phyloP scores from a whole-genome alignment of 1,140 invertebrate species.

The Whitmania pigra region DNA sequence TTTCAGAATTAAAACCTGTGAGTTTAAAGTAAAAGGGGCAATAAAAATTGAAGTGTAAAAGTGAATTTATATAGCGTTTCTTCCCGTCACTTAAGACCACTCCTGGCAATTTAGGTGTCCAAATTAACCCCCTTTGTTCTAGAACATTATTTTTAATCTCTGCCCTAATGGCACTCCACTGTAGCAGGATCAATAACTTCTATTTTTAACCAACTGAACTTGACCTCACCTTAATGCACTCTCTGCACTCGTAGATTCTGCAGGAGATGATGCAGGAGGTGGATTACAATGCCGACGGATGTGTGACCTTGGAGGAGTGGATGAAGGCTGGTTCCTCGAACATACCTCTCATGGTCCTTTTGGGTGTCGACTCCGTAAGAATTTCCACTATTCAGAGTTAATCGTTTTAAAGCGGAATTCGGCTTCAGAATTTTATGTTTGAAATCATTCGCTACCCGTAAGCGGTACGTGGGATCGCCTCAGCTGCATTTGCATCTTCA shows the following conservation, averaged over 20 bases:
- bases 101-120: no score
- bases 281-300: constrained; percentile 93
- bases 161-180: no score
- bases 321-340: constrained; percentile 88
- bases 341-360: constrained; percentile 77
- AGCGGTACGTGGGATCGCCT: background rate
- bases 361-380: constrained; percentile 55
- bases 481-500: background rate
- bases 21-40: constrained; percentile 39
- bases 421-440: background rate
- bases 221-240: background rate
- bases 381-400: background rate
- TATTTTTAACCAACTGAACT: background rate
- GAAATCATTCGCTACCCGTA: background rate
- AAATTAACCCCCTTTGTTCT: no score
- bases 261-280: constrained; percentile 98
- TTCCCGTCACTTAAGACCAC: no score
- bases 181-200: no score
- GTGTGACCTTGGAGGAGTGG: constrained; percentile 91
- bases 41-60: no score
- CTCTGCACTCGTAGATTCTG: constrained; percentile 62
- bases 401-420: no score
- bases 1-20: constrained; percentile 83
- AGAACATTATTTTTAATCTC: no score
- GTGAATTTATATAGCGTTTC: no score